Conservation (phyloP, 2,113 vertebrate genomes). For the Todiramphus chloris region DNA sequence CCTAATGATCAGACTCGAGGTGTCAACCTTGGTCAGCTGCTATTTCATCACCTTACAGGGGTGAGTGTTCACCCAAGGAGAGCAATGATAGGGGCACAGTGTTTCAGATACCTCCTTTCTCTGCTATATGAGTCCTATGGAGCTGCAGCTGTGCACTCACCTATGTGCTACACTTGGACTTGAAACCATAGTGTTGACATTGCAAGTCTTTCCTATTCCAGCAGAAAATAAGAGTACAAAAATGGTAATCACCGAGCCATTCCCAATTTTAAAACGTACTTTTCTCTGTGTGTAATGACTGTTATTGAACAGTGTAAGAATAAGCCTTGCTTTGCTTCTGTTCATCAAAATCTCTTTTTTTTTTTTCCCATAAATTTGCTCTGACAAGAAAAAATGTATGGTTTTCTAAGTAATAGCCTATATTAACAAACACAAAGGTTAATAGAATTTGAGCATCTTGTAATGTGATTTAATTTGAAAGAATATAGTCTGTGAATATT, state of each 20-base stretch:
- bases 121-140: neutral
- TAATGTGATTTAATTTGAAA: slow-evolving; percentile 66
- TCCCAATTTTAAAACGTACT: neutral
- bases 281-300: neutral
- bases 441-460: slow-evolving; percentile 53
- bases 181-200: neutral
- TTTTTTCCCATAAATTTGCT: neutral
- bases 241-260: neutral
- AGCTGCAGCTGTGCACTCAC: neutral
- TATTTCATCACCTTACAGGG: neutral
- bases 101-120: neutral
- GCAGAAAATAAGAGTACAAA: neutral
- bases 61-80: neutral
- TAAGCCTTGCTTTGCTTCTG: neutral
- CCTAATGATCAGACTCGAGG: neutral
- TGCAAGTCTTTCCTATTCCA: neutral
- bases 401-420: neutral
- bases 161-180: neutral
- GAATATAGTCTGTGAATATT: slow-evolving; percentile 36
- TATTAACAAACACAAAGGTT: slow-evolving; percentile 55
- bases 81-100: rapidly evolving
- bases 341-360: neutral
- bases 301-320: neutral
- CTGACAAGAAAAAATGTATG: neutral
- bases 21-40: neutral